Percentiles rank a stretch among this genome's conserved stretches.
phyloP scores from a whole-genome alignment of 2,888 invertebrate genomes.

The Drosophila tanythrix region DNA sequence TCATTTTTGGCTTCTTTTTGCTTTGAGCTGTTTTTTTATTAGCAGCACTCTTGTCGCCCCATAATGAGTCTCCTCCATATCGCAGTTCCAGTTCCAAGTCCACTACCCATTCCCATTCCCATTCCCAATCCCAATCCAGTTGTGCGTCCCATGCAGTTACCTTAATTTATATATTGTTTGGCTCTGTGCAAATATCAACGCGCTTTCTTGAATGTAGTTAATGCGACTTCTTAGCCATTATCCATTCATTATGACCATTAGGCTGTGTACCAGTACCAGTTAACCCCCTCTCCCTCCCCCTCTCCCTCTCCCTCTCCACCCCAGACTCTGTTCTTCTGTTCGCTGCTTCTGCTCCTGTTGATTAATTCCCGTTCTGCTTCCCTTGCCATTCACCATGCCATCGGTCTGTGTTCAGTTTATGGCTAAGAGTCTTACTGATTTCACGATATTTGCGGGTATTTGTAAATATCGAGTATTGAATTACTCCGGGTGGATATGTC shows the following conservation, averaged over 20 bases:
- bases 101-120: slow-evolving; percentile 3
- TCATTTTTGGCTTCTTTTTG: background rate
- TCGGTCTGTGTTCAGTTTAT: slow-evolving; percentile 31
- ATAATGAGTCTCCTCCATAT: slow-evolving; percentile 24
- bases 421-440: background rate
- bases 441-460: background rate
- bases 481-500: background rate
- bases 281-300: background rate
- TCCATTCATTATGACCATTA: slow-evolving; percentile 83
- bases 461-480: background rate
- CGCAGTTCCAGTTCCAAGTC: background rate
- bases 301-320: background rate
- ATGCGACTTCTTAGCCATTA: slow-evolving; percentile 74
- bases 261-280: slow-evolving; percentile 61
- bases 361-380: slow-evolving; percentile 42
- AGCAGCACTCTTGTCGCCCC: background rate
- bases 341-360: slow-evolving; percentile 26
- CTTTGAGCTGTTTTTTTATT: background rate
- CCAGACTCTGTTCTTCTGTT: background rate
- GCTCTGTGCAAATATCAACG: slow-evolving; percentile 81
- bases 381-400: slow-evolving; percentile 32
- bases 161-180: slow-evolving; percentile 83
- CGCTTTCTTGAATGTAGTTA: slow-evolving; percentile 76
- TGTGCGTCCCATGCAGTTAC: slow-evolving; percentile 52
- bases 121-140: slow-evolving; percentile 10